A percentile compares a stretch with the other conserved stretches of the same genome.
Evolutionary conservation across 2,113 vertebrate genomes (phyloP).

Genomic region (cattle (Bos taurus)): DNA sequence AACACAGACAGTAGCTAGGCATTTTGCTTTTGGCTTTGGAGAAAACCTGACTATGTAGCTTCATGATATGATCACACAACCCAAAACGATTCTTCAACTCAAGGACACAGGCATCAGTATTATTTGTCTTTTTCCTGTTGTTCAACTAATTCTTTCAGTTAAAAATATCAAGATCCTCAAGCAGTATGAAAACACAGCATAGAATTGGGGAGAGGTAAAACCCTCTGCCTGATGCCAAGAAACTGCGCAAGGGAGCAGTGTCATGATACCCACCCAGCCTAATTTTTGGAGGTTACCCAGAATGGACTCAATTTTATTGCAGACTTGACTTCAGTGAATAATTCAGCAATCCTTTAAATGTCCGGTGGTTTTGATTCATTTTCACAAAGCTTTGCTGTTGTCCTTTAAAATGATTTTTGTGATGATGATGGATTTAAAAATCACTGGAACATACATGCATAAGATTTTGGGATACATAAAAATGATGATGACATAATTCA

Average conservation of each 20-base stretch:
- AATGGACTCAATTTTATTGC: neutral
- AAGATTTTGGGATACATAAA: constrained; percentile 22
- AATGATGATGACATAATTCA: constrained; percentile 32
- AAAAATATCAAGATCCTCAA: neutral
- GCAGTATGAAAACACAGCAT: neutral
- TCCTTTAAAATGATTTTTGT: constrained; percentile 18
- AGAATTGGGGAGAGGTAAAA: neutral
- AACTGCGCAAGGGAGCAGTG: neutral
- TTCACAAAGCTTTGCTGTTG: neutral
- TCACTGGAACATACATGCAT: constrained; percentile 12
- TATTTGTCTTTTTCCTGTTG: neutral
- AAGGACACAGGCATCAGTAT: neutral
- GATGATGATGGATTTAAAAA: neutral
- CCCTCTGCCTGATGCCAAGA: neutral
- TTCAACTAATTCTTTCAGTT: neutral
- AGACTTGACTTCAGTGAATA: neutral
- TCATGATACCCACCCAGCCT: neutral
- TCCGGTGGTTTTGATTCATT: constrained; percentile 5
- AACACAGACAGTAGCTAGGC: neutral
- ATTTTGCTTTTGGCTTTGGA: neutral
- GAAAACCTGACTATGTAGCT: neutral
- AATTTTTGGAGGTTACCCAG: neutral
- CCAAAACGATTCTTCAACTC: neutral
- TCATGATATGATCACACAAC: neutral
- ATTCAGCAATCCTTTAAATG: constrained; percentile 24